Conservation (phyloP, 2,888 invertebrate genomes). For the Eledone cirrhosa region DNA sequence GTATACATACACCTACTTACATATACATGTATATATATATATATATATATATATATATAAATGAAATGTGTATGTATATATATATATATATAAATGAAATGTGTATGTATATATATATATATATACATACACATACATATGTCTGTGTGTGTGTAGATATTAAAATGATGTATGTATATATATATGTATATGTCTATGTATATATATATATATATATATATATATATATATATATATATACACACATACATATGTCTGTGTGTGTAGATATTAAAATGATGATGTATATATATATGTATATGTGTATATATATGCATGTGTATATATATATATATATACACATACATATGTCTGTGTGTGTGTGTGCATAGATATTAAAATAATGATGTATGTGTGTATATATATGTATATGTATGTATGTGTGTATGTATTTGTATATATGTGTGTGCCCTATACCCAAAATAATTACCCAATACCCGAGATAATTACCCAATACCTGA, state of each 20-base stretch:
- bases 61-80: too few relatives aligned
- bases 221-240: slow-evolving; percentile 1
- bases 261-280: not conserved
- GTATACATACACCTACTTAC: not conserved
- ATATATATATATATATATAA: too few relatives aligned
- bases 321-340: slow-evolving; percentile 2
- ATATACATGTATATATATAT: not conserved
- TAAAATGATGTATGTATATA: too few relatives aligned
- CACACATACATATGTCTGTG: not conserved
- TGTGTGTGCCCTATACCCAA: too few relatives aligned
- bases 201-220: slow-evolving; percentile 1
- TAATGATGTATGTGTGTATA: not conserved
- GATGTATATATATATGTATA: not conserved
- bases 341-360: not conserved
- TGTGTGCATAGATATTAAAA: not conserved
- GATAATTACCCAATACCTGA: too few relatives aligned
- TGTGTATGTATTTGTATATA: not conserved
- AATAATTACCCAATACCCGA: too few relatives aligned
- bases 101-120: too few relatives aligned
- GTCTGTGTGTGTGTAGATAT: too few relatives aligned
- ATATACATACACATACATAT: too few relatives aligned
- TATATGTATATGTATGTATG: not conserved
- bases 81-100: too few relatives aligned
- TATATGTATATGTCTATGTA: not conserved
- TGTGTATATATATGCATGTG: not conserved